Evolutionary conservation across 2,797 vertebrate genomes (phyloP), one percentile per base, ranked within the genome.

Genomic region (Leptatherina wallacei): DNA sequence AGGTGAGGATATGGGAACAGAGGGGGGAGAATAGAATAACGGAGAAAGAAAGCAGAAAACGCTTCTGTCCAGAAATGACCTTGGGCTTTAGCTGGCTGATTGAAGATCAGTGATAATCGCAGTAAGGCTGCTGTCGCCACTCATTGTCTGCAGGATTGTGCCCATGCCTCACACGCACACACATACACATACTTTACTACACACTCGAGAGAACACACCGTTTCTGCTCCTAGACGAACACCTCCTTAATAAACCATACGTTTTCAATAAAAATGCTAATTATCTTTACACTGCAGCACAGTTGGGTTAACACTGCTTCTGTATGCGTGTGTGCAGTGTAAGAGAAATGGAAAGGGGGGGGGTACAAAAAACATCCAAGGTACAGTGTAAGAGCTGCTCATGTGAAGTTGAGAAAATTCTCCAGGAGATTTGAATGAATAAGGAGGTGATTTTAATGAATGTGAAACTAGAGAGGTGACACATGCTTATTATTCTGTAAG

Each of bases 211-310:
- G 36, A 69, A 70, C 60, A 68, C 80, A 35, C 42, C 11, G 30
- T 73, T 71, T 71, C 69, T 74, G 44, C 65, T 86, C 71, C 67
- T 69, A 68, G 78, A 85, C 20, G 52, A 88, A 85, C 83, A 85
- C 85, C 76, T 85, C 71, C 82, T 86, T 92, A 91, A 89, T 92
- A 92, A 92, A 90, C 73, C 90, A 87, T 91, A 89, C 68, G 61
- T 89, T 94, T 92, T 91, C 88, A 91, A 93, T 92, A 92, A 92
- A 92, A 91, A 93, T 92, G 92, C 86, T 92, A 91, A 92, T 93
- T 88, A 90, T 88, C 87, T 88, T 81, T 79, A 86, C 76, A 82
- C 79, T 40, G 80, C 79, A 72, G 80, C 71, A 65, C 71, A 77
- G 80, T 82, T 69, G 84, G 81, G 85, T 87, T 91, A 85, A 75